Evolutionary conservation across 2,113 vertebrate genomes (phyloP), one percentile per base, ranked within the genome.

Genomic region (Proteles cristata): DNA sequence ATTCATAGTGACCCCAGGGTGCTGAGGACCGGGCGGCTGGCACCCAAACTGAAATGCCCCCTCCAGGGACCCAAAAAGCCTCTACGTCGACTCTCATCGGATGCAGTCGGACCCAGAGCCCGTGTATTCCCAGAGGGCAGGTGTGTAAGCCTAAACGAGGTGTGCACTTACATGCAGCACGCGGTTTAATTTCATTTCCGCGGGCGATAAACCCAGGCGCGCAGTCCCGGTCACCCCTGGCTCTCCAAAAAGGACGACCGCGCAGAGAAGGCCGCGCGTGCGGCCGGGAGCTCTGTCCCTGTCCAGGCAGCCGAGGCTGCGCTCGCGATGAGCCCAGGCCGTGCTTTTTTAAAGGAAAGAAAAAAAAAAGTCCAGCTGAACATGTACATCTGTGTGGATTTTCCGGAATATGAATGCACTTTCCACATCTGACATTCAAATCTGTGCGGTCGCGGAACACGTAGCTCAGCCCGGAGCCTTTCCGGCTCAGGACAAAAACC

Each of bases 141-240:
- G 26, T 8, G 39, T 8, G 7, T 76, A 2, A 15, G 11, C 43
- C 39, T 25, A 11, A 7, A 23, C 10, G n/a, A 71, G 4, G 17
- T 4, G 17, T 6, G 33, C 68, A 1, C 21, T 2, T 39, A 4
- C 69, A 4, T 39, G n/a, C 8, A 35, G 33, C 66, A 5, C 25
- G 71, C 14, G 35, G 21, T 73, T 35, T 39, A 2, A 4, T 25
- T 25, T 26, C n/a, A 1, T 15, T 1, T 86, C 31, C 0, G 31
- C n/a, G 16, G 31, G 14, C 2, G 31, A 15, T 3, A 5, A 11
- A 7, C 39, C 23, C 4, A 1, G 6, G 17, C 1, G 2, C 3
- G 68, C 16, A 11, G 10, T 61, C 6, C 26, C 1, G 21, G 26
- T 63, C 35, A 48, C 55, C 71, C 25, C 2, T 23, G 35, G 35